Conservation (phyloP, 2,888 invertebrate species). For the Amiota minor region DNA sequence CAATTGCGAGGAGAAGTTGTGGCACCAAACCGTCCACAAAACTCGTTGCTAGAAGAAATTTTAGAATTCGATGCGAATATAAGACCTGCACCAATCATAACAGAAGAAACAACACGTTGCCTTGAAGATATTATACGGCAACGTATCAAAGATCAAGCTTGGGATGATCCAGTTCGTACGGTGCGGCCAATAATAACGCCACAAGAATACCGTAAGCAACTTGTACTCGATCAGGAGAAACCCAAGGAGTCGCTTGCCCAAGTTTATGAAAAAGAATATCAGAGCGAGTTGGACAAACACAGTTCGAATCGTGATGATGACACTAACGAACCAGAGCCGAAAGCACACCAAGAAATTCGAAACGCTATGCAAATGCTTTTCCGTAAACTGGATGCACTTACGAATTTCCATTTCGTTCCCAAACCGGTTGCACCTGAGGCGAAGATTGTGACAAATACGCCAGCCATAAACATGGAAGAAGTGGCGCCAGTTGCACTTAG, state of each 20-base stretch:
- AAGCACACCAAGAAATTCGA: slow-evolving; percentile 85
- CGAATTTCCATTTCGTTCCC: slow-evolving; percentile 96
- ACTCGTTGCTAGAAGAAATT: slow-evolving; percentile 93
- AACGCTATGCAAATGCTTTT: slow-evolving; percentile 85
- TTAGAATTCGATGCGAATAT: slow-evolving; percentile 90
- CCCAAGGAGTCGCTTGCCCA: slow-evolving; percentile 94
- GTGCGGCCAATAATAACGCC: slow-evolving; percentile 88
- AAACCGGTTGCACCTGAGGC: slow-evolving; percentile 88
- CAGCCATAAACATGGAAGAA: slow-evolving; percentile 95
- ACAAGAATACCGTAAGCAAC: slow-evolving; percentile 87
- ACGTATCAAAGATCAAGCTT: slow-evolving; percentile 92
- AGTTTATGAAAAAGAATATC: slow-evolving; percentile 92
- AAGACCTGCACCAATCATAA: slow-evolving; percentile 91
- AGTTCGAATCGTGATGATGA: slow-evolving; percentile 69
- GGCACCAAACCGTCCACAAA: slow-evolving; percentile 86
- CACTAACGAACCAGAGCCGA: slow-evolving; percentile 77
- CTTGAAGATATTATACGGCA: slow-evolving; percentile 93
- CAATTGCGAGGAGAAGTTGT: slow-evolving; percentile 92
- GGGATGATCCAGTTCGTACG: slow-evolving; percentile 94
- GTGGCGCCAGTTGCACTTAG: slow-evolving; percentile 92
- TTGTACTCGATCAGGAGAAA: slow-evolving; percentile 93
- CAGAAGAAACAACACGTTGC: slow-evolving; percentile 89
- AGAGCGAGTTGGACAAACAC: slow-evolving; percentile 78
- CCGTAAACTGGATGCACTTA: slow-evolving; percentile 89
- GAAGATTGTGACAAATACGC: slow-evolving; percentile 91